These are phyloP conservation scores for Sialia sialis DNA, from an alignment of 2,113 vertebrate species.

Conservation along the genomic window DNA sequence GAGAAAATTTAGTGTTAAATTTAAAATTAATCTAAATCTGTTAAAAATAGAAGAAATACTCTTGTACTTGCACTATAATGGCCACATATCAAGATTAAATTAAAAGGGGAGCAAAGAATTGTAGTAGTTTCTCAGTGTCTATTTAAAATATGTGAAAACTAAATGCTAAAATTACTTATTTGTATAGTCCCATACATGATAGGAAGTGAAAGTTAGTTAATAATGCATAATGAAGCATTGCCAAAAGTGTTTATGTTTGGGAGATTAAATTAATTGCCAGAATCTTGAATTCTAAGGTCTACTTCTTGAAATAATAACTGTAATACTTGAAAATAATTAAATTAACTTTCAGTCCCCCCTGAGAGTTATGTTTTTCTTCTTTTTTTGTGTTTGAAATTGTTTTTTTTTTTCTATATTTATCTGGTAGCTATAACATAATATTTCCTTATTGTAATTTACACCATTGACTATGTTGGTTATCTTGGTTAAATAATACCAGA, in stretches of 20 bases:
- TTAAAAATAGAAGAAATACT: background rate
- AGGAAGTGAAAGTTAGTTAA: background rate
- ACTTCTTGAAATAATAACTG: background rate
- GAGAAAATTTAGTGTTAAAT: background rate
- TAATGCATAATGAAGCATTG: background rate
- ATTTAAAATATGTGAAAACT: background rate
- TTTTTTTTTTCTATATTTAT: background rate
- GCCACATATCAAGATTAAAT: background rate
- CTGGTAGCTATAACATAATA: background rate
- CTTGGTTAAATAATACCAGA: background rate
- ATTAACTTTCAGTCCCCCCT: rapidly evolving
- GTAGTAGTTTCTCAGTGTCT: background rate
- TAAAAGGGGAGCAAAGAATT: background rate
- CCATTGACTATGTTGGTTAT: background rate
- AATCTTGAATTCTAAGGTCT: background rate
- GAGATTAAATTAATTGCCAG: background rate
- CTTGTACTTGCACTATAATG: background rate
- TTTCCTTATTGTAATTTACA: background rate
- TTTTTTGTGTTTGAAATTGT: background rate
- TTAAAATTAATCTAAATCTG: background rate
- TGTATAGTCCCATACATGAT: background rate
- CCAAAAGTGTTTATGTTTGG: background rate
- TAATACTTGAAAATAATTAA: background rate
- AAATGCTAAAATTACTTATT: background rate
- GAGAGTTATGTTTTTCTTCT: rapidly evolving